Conservation (phyloP, 2,888 invertebrate species). For the Dynastes tityus region DNA sequence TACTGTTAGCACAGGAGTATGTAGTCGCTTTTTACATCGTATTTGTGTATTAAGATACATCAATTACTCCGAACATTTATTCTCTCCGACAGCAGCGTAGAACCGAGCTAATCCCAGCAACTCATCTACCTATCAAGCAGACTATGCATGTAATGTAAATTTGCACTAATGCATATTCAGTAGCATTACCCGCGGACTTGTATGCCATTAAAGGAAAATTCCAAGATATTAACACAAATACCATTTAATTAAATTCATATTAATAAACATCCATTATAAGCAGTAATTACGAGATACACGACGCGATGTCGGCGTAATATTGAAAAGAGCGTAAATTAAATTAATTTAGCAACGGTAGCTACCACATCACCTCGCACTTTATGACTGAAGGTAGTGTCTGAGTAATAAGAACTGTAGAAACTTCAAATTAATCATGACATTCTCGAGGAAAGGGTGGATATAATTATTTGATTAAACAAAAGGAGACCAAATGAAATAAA, state of each 20-base stretch:
- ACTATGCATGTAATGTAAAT: slow-evolving; percentile 36
- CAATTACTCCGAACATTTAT: slow-evolving; percentile 11
- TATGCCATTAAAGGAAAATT: slow-evolving; percentile 27
- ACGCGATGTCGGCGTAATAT: not conserved
- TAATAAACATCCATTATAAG: slow-evolving; percentile 16
- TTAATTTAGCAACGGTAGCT: slow-evolving; percentile 1
- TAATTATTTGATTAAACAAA: too few species aligned
- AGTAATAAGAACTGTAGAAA: too few species aligned
- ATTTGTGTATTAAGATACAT: not conserved
- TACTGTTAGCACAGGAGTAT: not conserved
- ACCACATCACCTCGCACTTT: not conserved
- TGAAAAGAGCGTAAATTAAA: slow-evolving; percentile 4
- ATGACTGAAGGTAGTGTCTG: not conserved
- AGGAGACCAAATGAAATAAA: too few species aligned
- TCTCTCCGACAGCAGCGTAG: not conserved
- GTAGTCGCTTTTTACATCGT: not conserved
- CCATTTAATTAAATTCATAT: slow-evolving; percentile 38
- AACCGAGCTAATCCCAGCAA: slow-evolving; percentile 20
- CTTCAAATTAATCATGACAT: too few species aligned
- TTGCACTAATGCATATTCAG: slow-evolving; percentile 31
- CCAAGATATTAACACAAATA: slow-evolving; percentile 33
- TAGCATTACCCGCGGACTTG: slow-evolving; percentile 26
- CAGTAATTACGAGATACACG: slow-evolving; percentile 6
- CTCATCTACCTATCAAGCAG: slow-evolving; percentile 29
- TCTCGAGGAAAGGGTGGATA: too few species aligned